Conservation (phyloP, 1,140 invertebrate genomes). For the Drosophila gunungcola region DNA sequence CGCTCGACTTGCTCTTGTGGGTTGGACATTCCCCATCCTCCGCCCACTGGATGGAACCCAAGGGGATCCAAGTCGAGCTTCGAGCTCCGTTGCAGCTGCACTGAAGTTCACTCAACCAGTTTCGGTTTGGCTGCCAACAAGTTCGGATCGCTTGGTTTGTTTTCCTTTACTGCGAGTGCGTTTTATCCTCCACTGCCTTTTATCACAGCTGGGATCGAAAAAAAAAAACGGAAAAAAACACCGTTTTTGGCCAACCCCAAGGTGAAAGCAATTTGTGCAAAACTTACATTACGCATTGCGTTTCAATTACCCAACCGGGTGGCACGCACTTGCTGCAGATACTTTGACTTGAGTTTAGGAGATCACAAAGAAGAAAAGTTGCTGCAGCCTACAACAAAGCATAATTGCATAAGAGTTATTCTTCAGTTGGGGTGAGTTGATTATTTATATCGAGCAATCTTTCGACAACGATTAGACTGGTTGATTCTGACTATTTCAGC, state of each 20-base stretch:
- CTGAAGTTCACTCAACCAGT: conserved; percentile 75
- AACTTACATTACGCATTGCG: conserved; percentile 35
- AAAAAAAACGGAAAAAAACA: conserved; percentile 15
- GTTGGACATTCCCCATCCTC: conserved; percentile 18
- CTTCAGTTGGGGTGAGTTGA: conserved; percentile 8
- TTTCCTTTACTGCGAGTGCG: conserved; percentile 3
- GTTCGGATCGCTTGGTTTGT: conserved; percentile 53
- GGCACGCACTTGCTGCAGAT: conserved; percentile 12
- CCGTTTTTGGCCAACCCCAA: conserved; percentile 25
- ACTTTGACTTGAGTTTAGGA: neutral
- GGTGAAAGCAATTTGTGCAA: conserved; percentile 54
- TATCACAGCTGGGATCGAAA: neutral
- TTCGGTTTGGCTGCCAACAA: conserved; percentile 65
- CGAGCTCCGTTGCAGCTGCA: conserved; percentile 38
- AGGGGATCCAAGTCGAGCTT: conserved; percentile 21
- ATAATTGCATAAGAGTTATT: neutral
- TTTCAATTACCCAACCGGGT: conserved; percentile 32
- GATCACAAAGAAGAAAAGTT: conserved; percentile 3
- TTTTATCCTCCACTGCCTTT: conserved; percentile 5
- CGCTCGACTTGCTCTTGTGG: conserved; percentile 64
- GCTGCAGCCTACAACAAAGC: neutral
- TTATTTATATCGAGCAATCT: no score
- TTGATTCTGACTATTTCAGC: neutral
- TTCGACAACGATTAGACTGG: no score
- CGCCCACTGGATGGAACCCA: conserved; percentile 28